A percentile compares a stretch with the other conserved stretches of the same genome.
phyloP scores from a whole-genome alignment of 2,888 invertebrate species.

The Ischnus inquisitorius region DNA sequence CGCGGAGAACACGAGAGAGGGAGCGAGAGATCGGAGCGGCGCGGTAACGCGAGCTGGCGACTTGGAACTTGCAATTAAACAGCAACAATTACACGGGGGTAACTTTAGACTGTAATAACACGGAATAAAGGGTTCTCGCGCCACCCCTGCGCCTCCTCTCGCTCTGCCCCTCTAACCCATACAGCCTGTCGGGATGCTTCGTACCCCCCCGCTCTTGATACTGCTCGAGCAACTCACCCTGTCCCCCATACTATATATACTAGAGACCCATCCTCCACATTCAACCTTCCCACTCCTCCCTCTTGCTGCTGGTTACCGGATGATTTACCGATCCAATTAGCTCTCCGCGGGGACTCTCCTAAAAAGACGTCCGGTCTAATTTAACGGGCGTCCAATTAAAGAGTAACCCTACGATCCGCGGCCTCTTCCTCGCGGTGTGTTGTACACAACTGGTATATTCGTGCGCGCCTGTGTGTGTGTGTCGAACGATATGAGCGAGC shows the following conservation, averaged over 20 bases:
- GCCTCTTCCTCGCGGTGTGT: conserved; percentile 53
- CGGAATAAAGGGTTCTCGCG: conserved; percentile 84
- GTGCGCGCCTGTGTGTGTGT: neutral
- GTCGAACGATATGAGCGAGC: conserved; percentile 2
- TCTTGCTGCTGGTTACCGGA: conserved; percentile 82
- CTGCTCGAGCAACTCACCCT: conserved; percentile 61
- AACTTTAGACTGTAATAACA: conserved; percentile 86
- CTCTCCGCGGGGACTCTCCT: conserved; percentile 80
- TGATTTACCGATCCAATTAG: conserved; percentile 86
- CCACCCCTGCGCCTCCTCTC: conserved; percentile 67
- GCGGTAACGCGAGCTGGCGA: conserved; percentile 79
- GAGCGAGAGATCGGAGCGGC: conserved; percentile 54
- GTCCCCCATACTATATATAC: conserved; percentile 37
- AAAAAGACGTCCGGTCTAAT: conserved; percentile 85
- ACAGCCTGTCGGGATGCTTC: conserved; percentile 10
- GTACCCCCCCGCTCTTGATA: conserved; percentile 29
- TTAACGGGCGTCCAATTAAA: conserved; percentile 85
- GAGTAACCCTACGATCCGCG: conserved; percentile 78
- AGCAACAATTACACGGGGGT: conserved; percentile 85
- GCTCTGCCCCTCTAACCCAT: conserved; percentile 73
- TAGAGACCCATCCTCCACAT: conserved; percentile 32
- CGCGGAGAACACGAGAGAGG: conserved; percentile 38
- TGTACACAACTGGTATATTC: neutral
- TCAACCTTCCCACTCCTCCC: conserved; percentile 20
- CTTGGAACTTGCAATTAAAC: conserved; percentile 85